Evolutionary conservation across 2,797 vertebrate genomes (phyloP).

Genomic region (Parauchenoglanis ngamensis): DNA sequence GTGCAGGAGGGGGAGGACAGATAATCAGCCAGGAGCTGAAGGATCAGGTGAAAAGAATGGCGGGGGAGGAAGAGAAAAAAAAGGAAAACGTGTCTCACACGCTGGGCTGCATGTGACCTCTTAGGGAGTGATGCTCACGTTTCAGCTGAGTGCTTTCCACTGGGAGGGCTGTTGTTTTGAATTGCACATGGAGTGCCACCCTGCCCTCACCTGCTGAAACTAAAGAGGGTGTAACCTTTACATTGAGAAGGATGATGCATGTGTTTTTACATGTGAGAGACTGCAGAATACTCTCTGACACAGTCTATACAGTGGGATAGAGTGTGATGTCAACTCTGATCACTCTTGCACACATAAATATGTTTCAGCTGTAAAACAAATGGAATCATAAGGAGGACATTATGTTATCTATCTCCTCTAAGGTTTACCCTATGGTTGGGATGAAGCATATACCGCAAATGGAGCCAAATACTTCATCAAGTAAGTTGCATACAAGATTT

Average conservation of each 20-base stretch:
- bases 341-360: background rate
- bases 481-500: conserved; percentile 73
- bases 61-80: conserved; percentile 8
- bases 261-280: conserved; percentile 43
- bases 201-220: conserved; percentile 39
- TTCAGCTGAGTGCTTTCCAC: conserved; percentile 47
- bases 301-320: background rate
- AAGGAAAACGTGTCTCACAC: conserved; percentile 48
- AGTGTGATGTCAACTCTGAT: background rate
- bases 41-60: conserved; percentile 34
- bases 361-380: conserved; percentile 1
- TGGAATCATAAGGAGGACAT: background rate
- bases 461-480: conserved; percentile 92
- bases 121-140: conserved; percentile 44
- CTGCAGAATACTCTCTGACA: background rate
- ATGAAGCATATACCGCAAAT: conserved; percentile 88
- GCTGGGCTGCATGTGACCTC: conserved; percentile 55
- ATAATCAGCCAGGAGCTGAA: conserved; percentile 35
- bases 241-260: conserved; percentile 19
- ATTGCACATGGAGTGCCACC: conserved; percentile 54
- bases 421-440: conserved; percentile 90
- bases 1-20: conserved; percentile 24
- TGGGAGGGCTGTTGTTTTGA: conserved; percentile 42
- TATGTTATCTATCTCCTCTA: conserved; percentile 49
- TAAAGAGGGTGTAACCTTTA: conserved; percentile 37